Evolutionary conservation across 2,797 vertebrate species (phyloP).

Genomic region (Poecilia picta): DNA sequence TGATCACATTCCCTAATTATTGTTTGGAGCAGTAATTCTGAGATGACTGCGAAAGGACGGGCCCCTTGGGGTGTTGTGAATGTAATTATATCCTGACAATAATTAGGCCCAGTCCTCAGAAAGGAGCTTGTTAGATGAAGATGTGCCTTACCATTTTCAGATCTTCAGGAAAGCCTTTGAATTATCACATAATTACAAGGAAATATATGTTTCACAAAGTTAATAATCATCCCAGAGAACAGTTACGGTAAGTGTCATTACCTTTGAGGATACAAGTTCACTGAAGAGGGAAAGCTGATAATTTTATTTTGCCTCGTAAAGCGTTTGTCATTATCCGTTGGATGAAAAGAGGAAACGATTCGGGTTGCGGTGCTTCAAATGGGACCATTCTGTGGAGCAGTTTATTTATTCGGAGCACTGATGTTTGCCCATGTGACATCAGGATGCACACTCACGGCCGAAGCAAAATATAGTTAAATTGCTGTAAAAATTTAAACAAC

Average conservation of each 20-base stretch:
- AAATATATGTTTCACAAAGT: slow-evolving; percentile 71
- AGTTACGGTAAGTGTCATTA: slow-evolving; percentile 61
- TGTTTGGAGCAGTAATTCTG: slow-evolving; percentile 66
- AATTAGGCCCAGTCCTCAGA: slow-evolving; percentile 68
- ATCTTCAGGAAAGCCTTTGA: slow-evolving; percentile 70
- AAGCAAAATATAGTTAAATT: not conserved
- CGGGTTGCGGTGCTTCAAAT: slow-evolving; percentile 20
- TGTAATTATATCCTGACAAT: slow-evolving; percentile 79
- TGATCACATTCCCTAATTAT: slow-evolving; percentile 77
- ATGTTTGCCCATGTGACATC: slow-evolving; percentile 11
- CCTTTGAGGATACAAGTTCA: slow-evolving; percentile 59
- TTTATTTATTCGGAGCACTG: slow-evolving; percentile 22
- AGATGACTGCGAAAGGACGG: slow-evolving; percentile 66
- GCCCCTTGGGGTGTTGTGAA: slow-evolving; percentile 68
- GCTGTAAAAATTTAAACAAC: not conserved
- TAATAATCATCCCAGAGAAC: slow-evolving; percentile 67
- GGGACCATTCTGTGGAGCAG: slow-evolving; percentile 8
- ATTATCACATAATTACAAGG: slow-evolving; percentile 78
- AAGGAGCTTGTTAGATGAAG: slow-evolving; percentile 66
- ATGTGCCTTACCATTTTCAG: slow-evolving; percentile 64
- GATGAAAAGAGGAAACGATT: slow-evolving; percentile 33
- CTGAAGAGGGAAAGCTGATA: slow-evolving; percentile 43
- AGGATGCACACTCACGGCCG: not conserved
- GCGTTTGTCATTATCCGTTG: slow-evolving; percentile 38
- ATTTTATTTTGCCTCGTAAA: slow-evolving; percentile 36